Percentiles rank a stretch among this genome's conserved stretches.
Evolutionary conservation across 1,140 invertebrate species (phyloP).

Genomic region (Drosophila orena): DNA sequence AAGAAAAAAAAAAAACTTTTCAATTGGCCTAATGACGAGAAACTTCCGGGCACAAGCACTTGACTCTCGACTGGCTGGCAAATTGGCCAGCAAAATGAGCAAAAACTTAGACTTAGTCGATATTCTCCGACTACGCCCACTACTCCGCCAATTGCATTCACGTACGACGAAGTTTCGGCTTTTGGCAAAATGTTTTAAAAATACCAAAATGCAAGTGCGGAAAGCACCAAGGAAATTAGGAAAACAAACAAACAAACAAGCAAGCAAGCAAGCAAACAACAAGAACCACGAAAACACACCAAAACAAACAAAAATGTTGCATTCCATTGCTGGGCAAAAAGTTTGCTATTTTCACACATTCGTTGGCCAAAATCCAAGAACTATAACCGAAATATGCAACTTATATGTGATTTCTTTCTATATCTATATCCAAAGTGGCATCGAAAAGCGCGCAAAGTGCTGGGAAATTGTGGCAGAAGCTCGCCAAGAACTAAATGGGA

Average conservation of each 20-base stretch:
- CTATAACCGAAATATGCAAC: slow-evolving; percentile 67
- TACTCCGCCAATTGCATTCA: slow-evolving; percentile 53
- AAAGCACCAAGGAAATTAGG: slow-evolving; percentile 45
- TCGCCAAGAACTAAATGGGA: slow-evolving; percentile 48
- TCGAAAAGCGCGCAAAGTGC: slow-evolving; percentile 48
- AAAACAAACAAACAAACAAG: slow-evolving; percentile 49
- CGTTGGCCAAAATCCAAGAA: slow-evolving; percentile 80
- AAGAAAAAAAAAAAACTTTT: slow-evolving; percentile 52
- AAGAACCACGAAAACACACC: slow-evolving; percentile 33
- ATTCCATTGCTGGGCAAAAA: slow-evolving; percentile 68
- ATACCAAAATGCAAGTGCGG: slow-evolving; percentile 55
- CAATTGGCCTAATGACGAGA: slow-evolving; percentile 58
- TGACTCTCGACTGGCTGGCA: slow-evolving; percentile 43
- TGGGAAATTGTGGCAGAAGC: slow-evolving; percentile 70
- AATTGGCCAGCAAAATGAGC: slow-evolving; percentile 52
- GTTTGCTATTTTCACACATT: slow-evolving; percentile 77
- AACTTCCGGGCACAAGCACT: slow-evolving; percentile 43
- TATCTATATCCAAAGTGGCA: slow-evolving; percentile 25
- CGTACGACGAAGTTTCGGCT: slow-evolving; percentile 47
- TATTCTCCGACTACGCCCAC: slow-evolving; percentile 7
- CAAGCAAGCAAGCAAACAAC: slow-evolving; percentile 28
- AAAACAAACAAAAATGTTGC: slow-evolving; percentile 48
- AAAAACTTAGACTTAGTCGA: slow-evolving; percentile 13
- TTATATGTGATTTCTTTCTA: slow-evolving; percentile 33
- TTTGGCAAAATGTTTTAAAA: slow-evolving; percentile 74